Conservation (phyloP, 2,888 invertebrate genomes). For the Meteorus colon region DNA sequence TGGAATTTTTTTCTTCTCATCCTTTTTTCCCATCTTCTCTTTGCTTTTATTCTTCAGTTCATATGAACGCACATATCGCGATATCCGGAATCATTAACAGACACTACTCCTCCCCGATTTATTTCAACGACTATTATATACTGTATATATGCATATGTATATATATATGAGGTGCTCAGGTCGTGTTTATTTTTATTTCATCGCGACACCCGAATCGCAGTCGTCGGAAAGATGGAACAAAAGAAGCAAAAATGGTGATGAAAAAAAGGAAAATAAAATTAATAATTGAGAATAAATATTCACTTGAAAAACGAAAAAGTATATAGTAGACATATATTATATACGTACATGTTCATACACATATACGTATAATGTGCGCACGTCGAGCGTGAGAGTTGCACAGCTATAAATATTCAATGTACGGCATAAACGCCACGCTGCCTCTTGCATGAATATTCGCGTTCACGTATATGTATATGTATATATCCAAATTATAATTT, state of each 20-base stretch:
- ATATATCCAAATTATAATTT: conserved; percentile 29
- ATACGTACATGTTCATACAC: neutral
- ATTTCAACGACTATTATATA: neutral
- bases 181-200: neutral
- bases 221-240: neutral
- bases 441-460: conserved; percentile 53
- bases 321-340: neutral
- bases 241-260: neutral
- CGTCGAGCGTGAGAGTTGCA: conserved; percentile 36
- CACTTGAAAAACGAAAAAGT: conserved; percentile 1
- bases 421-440: conserved; percentile 39
- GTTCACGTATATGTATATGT: conserved; percentile 47
- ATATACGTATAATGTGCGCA: conserved; percentile 2
- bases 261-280: too few relatives aligned
- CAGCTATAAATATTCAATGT: conserved; percentile 45
- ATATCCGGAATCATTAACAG: conserved; percentile 3
- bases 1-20: neutral
- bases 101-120: neutral
- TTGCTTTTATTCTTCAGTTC: neutral
- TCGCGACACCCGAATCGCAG: neutral
- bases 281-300: conserved; percentile 17
- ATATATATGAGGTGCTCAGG: too few relatives aligned
- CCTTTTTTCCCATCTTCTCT: neutral
- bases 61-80: too few relatives aligned
- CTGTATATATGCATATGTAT: too few relatives aligned